These are phyloP conservation scores for Microvelia longipes DNA, from an alignment of 1,140 invertebrate species.

Conservation along the genomic window DNA sequence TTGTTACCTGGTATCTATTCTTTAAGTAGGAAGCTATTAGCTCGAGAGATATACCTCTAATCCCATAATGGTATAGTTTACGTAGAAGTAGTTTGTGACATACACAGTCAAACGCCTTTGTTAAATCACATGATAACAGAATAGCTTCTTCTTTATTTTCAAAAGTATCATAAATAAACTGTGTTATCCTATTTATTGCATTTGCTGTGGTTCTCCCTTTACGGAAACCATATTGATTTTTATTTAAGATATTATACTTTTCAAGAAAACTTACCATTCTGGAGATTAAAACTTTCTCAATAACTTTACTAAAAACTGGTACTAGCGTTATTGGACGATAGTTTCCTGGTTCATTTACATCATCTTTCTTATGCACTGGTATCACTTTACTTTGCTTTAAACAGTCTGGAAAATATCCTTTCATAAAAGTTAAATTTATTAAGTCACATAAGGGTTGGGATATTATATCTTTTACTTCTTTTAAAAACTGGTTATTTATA, in stretches of 20 bases:
- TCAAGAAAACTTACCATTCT: not conserved
- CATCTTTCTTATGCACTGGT: not conserved
- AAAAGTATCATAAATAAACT: not conserved
- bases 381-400: not conserved
- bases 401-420: not conserved
- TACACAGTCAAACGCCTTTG: not conserved
- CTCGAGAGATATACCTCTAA: not conserved
- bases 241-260: not conserved
- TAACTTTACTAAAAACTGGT: not conserved
- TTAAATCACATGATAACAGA: conserved; percentile 3
- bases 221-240: not conserved
- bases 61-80: not conserved
- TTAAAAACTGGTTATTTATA: not conserved
- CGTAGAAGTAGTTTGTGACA: not conserved
- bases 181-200: not conserved
- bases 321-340: not conserved
- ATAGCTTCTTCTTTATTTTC: not conserved
- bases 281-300: not conserved
- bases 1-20: not conserved
- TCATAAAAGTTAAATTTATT: not conserved
- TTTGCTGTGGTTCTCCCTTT: not conserved
- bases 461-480: not conserved
- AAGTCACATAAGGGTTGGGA: not conserved
- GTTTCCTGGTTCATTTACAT: not conserved
- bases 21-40: not conserved